Conservation (phyloP, 2,888 invertebrate genomes). For the Mythimna loreyi region DNA sequence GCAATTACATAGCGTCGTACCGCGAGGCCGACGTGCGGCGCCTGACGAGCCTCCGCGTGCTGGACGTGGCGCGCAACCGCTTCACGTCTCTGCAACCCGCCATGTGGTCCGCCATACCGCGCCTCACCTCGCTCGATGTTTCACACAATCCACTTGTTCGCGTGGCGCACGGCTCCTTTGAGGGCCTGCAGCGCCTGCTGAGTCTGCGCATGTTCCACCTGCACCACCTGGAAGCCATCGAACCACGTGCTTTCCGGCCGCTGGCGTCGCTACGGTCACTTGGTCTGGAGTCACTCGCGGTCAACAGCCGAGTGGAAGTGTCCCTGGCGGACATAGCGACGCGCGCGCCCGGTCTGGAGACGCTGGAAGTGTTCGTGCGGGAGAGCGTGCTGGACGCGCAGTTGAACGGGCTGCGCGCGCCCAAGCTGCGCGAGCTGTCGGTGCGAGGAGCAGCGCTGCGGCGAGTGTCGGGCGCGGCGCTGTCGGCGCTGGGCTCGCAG, state of each 20-base stretch:
- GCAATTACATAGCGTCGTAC: conserved; percentile 92
- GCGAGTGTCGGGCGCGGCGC: conserved; percentile 92
- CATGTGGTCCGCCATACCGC: conserved; percentile 92
- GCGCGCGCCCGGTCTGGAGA: conserved; percentile 71
- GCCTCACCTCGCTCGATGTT: conserved; percentile 93
- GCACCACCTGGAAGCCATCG: conserved; percentile 92
- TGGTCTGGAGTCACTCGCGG: conserved; percentile 92
- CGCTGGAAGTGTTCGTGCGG: conserved; percentile 90
- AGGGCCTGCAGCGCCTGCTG: conserved; percentile 92
- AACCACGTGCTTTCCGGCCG: conserved; percentile 92
- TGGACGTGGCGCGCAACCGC: conserved; percentile 93
- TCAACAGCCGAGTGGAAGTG: conserved; percentile 74
- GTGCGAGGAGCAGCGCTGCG: conserved; percentile 94
- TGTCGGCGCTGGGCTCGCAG: conserved; percentile 92
- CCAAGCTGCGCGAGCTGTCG: conserved; percentile 94
- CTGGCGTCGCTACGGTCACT: conserved; percentile 92
- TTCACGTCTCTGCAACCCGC: conserved; percentile 93
- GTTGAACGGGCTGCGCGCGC: conserved; percentile 92
- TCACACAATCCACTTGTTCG: conserved; percentile 95
- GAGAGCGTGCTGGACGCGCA: conserved; percentile 93
- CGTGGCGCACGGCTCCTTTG: conserved; percentile 92
- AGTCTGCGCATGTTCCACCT: conserved; percentile 93
- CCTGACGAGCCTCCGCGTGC: conserved; percentile 91
- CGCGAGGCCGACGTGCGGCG: conserved; percentile 92
- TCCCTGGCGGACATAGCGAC: conserved; percentile 69